phyloP scores from a whole-genome alignment of 2,888 invertebrate species.

The Antheraea assamensis region DNA sequence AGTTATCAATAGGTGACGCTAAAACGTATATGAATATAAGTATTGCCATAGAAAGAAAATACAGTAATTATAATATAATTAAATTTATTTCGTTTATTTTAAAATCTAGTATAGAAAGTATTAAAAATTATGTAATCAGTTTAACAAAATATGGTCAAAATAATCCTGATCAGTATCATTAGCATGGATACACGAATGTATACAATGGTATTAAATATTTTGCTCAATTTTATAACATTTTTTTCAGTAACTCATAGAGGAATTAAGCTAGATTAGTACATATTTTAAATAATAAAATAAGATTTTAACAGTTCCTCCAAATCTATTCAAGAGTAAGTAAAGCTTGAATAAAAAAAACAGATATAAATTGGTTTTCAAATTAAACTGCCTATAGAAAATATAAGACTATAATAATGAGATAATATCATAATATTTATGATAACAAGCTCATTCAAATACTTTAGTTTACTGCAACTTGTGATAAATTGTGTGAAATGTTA shows the following conservation, averaged over 20 bases:
- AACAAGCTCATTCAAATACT: background rate
- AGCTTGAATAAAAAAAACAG: background rate
- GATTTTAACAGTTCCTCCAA: background rate
- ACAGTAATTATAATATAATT: background rate
- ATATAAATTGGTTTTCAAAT: background rate
- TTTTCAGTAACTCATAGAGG: background rate
- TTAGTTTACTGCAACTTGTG: background rate
- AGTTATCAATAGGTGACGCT: slow-evolving; percentile 29
- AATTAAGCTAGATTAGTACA: background rate
- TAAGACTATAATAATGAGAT: background rate
- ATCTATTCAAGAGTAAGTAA: background rate
- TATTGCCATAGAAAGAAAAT: slow-evolving; percentile 29
- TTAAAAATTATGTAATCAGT: background rate
- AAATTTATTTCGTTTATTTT: background rate
- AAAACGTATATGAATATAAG: background rate
- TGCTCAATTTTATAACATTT: background rate
- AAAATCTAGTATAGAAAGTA: background rate
- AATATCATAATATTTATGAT: background rate
- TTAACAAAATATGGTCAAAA: no score
- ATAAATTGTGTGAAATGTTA: background rate
- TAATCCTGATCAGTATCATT: no score
- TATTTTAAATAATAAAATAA: background rate
- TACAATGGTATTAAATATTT: background rate
- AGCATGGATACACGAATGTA: background rate
- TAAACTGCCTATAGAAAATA: background rate